Evolutionary conservation across 2,888 invertebrate species (phyloP).

Genomic region (Helobdella robusta): DNA sequence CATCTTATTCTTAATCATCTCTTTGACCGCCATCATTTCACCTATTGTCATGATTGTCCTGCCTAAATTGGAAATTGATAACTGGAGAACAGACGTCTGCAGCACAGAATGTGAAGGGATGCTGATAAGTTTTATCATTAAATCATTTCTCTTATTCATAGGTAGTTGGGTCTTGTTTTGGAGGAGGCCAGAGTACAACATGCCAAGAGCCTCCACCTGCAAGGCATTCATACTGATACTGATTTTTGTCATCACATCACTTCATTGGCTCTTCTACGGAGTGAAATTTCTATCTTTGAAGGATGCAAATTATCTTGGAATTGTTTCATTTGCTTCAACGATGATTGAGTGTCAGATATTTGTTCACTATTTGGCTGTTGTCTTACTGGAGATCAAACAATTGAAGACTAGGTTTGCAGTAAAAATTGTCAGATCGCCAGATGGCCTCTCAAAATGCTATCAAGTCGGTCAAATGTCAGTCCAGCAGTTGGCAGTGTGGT

Average conservation of each 20-base stretch:
- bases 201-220: constrained; percentile 84
- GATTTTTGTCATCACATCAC: constrained; percentile 82
- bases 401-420: constrained; percentile 69
- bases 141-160: constrained; percentile 73
- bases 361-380: constrained; percentile 84
- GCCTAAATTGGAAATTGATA: constrained; percentile 65
- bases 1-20: constrained; percentile 67
- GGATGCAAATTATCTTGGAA: constrained; percentile 60
- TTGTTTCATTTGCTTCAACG: constrained; percentile 84
- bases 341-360: constrained; percentile 85
- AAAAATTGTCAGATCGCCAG: constrained; percentile 77
- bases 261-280: constrained; percentile 95
- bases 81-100: constrained; percentile 38
- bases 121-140: constrained; percentile 78
- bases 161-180: constrained; percentile 88
- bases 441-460: constrained; percentile 80
- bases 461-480: constrained; percentile 52
- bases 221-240: constrained; percentile 75
- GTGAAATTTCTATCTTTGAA: constrained; percentile 61
- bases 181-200: constrained; percentile 69
- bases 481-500: constrained; percentile 66
- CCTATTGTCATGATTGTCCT: constrained; percentile 88
- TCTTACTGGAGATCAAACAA: constrained; percentile 84
- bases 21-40: constrained; percentile 74
- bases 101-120: constrained; percentile 63